Base-by-base conservation (phyloP, 1,140 invertebrate species). In the Nasonia vitripennis region DNA sequence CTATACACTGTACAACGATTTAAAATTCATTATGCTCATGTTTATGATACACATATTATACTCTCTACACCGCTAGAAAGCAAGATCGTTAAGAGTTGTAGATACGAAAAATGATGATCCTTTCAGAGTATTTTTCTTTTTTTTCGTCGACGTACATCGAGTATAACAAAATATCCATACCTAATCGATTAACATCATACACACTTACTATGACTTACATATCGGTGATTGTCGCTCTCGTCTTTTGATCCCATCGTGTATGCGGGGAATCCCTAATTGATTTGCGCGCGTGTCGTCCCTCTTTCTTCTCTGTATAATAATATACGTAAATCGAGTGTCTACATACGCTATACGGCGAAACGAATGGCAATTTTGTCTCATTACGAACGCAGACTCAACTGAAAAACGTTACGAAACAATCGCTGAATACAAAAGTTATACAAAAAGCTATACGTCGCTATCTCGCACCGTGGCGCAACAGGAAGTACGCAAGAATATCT, bases 1-100 rank as follows among this genome's bases (percentile, higher is more conserved):
- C 62, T 86, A 78, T 83, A 83, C 85, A 86, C 85, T 85, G 79
- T 85, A 85, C 84, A 85, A 78, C 41, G 6, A 85, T 78, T 84
- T 75, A 81, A 55, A 84, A 55, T 71, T 27, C 12, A 62, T 37
- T 37, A 37, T 71, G 12, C 20, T 73, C 71, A 55, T 70, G 4
- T 62, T 27, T 71, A 78, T 55, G 51, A 74, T 85, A 84, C 41
- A 84, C 41, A 51, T 71, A 51, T 84, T 31, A 31, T 81, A 37
- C 48, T 34, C 5, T 80, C 41, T 45, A 45, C 41, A 9, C 20
- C n/a, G 17, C 62, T 84, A 84, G 23, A 84, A 84, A 71, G 55
- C 34, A 78, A 55, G 11, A 78, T 71, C n/a, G 17, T 70, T 48
- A n/a, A 62, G 62, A 37, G 78, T 78, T 27, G 1, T 27, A 70